Evolutionary conservation across 2,113 vertebrate species (phyloP).

Genomic region (Rhinolophus ferrumequinum): DNA sequence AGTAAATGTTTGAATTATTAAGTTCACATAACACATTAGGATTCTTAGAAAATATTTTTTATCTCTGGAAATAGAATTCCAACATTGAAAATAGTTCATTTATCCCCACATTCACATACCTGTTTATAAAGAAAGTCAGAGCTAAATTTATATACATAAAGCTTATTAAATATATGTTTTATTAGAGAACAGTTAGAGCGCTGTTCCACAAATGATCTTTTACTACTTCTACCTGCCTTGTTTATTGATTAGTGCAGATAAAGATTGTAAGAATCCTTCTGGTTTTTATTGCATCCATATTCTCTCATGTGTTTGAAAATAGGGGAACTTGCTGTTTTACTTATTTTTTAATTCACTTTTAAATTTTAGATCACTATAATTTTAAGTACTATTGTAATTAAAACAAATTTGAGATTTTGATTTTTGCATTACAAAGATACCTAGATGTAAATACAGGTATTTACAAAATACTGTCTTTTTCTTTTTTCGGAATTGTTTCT

Average conservation of each 20-base stretch:
- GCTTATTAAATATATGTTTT: constrained; percentile 44
- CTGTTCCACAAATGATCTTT: not conserved
- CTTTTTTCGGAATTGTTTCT: constrained; percentile 34
- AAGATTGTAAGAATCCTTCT: not conserved
- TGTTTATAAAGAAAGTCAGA: constrained; percentile 32
- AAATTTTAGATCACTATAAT: constrained; percentile 33
- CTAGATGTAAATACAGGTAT: not conserved
- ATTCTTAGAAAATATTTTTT: constrained; percentile 49
- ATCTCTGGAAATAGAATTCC: constrained; percentile 49
- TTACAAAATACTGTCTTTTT: not conserved
- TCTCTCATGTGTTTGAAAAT: not conserved
- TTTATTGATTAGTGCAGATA: not conserved
- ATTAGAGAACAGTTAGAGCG: constrained; percentile 31
- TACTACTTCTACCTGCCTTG: not conserved
- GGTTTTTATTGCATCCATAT: not conserved
- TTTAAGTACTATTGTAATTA: constrained; percentile 41
- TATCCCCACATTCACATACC: not conserved
- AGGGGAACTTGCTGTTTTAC: not conserved
- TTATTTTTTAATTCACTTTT: constrained; percentile 34
- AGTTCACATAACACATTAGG: not conserved
- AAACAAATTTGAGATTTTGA: not conserved
- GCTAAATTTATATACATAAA: not conserved
- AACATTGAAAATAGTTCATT: constrained; percentile 12
- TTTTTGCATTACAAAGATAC: constrained; percentile 6
- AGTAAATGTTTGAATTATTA: constrained; percentile 40